phyloP scores from a whole-genome alignment of 2,888 invertebrate species.

The Folsomia manolachei region DNA sequence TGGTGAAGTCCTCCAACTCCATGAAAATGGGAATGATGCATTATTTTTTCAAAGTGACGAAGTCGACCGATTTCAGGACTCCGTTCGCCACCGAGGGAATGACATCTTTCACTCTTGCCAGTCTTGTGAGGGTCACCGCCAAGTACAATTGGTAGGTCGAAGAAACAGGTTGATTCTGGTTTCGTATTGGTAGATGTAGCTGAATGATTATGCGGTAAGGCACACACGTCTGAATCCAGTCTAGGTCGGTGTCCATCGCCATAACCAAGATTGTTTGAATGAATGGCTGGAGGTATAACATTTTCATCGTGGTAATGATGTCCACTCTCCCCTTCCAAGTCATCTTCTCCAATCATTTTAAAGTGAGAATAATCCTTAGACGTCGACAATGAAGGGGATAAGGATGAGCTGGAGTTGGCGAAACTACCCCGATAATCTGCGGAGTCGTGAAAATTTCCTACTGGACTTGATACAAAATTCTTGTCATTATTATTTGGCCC shows the following conservation, averaged over 20 bases:
- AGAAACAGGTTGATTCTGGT: too few species aligned
- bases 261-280: neutral
- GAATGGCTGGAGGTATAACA: neutral
- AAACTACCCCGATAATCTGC: slow-evolving; percentile 2
- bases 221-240: too few species aligned
- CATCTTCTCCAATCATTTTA: too few species aligned
- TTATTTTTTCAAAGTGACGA: slow-evolving; percentile 13
- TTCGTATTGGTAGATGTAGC: neutral
- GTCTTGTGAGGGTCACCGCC: neutral
- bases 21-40: slow-evolving; percentile 5
- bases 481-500: neutral
- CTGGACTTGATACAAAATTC: slow-evolving; percentile 6
- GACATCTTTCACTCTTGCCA: neutral
- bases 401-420: neutral
- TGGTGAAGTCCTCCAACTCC: neutral
- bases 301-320: neutral
- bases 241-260: too few species aligned
- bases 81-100: neutral
- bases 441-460: neutral
- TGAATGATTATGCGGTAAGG: neutral
- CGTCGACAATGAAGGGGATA: neutral
- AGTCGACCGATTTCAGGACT: slow-evolving; percentile 35
- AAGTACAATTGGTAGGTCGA: too few species aligned
- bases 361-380: neutral
- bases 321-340: neutral